Evolutionary conservation across 2,113 vertebrate species (phyloP).

Genomic region (Cochlearius cochlearius): DNA sequence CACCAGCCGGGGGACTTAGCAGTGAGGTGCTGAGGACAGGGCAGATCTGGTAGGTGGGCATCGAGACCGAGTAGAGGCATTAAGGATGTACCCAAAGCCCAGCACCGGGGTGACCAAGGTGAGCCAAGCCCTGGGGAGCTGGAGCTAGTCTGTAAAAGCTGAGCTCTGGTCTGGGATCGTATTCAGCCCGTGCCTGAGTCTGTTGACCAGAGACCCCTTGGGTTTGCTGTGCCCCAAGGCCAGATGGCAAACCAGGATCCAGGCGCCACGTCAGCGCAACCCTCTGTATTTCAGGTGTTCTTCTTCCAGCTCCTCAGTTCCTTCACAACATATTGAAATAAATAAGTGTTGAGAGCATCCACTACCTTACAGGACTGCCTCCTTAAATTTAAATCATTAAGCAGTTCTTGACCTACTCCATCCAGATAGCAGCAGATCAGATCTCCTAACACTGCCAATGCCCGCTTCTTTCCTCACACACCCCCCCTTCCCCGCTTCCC

Average conservation of each 20-base stretch:
- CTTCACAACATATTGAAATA: not conserved
- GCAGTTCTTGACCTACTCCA: not conserved
- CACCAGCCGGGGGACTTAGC: not conserved
- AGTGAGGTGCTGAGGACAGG: not conserved
- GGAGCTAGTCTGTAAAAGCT: not conserved
- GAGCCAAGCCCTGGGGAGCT: not conserved
- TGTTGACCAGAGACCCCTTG: not conserved
- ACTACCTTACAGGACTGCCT: not conserved
- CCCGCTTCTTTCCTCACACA: not conserved
- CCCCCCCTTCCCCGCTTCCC: not conserved
- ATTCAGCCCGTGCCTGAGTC: not conserved
- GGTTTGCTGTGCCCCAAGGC: not conserved
- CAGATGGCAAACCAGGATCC: not conserved
- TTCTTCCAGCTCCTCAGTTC: not conserved
- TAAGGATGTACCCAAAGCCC: not conserved
- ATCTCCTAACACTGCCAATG: not conserved
- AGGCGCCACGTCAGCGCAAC: accelerated
- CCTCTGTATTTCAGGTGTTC: not conserved
- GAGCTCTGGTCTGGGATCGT: not conserved
- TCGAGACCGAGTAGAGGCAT: accelerated
- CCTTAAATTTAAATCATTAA: not conserved
- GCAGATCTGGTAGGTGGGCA: not conserved
- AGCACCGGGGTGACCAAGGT: not conserved
- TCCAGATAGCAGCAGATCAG: not conserved
- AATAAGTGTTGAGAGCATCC: not conserved